Conservation (phyloP, 1,140 invertebrate species). For the Marisa cornuarietis region DNA sequence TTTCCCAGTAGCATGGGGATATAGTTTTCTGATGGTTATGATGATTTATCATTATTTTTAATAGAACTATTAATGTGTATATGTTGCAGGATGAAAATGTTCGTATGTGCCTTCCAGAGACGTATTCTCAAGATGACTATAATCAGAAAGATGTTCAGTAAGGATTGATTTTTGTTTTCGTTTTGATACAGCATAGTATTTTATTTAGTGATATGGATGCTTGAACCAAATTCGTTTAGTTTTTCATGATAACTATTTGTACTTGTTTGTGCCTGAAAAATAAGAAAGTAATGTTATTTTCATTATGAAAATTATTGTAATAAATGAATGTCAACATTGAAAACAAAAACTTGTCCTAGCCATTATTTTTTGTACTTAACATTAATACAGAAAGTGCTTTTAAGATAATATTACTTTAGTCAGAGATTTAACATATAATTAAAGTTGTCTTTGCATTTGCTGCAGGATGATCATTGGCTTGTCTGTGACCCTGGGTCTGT, state of each 20-base stretch:
- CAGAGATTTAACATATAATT: not conserved
- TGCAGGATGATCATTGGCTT: conserved; percentile 59
- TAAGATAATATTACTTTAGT: not conserved
- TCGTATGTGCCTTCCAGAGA: conserved; percentile 45
- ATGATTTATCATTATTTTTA: not conserved
- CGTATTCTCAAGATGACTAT: conserved; percentile 48
- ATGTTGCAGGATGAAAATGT: conserved; percentile 54
- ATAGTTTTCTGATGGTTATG: no score
- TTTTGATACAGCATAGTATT: not conserved
- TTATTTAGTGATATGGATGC: no score
- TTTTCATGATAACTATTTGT: no score
- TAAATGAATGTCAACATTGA: not conserved
- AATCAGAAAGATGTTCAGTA: conserved; percentile 53
- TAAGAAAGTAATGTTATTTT: no score
- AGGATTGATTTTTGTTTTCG: not conserved
- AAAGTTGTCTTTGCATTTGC: conserved; percentile 21
- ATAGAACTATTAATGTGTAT: conserved; percentile 16
- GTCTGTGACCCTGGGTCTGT: conserved; percentile 68
- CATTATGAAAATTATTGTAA: not conserved
- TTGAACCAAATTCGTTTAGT: no score
- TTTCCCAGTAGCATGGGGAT: no score
- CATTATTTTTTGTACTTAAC: not conserved
- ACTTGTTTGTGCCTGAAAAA: no score
- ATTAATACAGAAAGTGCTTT: not conserved
- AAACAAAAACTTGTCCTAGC: not conserved